Evolutionary conservation across 1,140 invertebrate species (phyloP).

Genomic region (Drosophila albomicans): DNA sequence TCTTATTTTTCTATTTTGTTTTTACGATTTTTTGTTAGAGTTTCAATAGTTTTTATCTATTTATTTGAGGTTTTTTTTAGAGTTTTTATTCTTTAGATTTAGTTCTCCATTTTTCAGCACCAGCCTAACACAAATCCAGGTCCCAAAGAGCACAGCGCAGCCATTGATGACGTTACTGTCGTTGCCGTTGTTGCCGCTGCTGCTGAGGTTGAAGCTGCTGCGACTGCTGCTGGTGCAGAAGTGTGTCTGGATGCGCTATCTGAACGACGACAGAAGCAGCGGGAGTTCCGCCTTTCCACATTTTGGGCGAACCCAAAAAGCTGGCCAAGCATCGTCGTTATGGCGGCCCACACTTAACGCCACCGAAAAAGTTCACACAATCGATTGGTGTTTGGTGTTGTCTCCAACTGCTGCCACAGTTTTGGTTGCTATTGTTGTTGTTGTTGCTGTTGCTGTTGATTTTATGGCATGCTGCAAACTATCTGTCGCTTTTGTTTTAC

Average conservation of each 20-base stretch:
- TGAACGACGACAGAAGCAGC: constrained; percentile 58
- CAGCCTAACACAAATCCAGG: constrained; percentile 26
- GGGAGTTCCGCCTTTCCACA: constrained; percentile 24
- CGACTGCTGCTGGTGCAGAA: constrained; percentile 45
- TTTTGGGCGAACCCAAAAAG: constrained; percentile 2
- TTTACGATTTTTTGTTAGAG: no score
- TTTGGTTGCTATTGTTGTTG: constrained; percentile 34
- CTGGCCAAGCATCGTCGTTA: constrained; percentile 4
- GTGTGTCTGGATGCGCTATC: constrained; percentile 61
- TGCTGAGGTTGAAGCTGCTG: constrained; percentile 41
- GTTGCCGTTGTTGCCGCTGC: constrained; percentile 49
- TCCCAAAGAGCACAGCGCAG: constrained; percentile 16
- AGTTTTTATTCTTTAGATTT: background rate
- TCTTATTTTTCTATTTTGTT: no score
- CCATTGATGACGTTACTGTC: constrained; percentile 59
- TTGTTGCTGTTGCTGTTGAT: constrained; percentile 55
- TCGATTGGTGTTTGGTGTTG: constrained; percentile 76
- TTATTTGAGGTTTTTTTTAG: background rate
- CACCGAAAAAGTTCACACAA: constrained; percentile 72
- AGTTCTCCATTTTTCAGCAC: constrained; percentile 4
- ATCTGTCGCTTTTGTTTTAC: constrained; percentile 83
- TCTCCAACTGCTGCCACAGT: constrained; percentile 52
- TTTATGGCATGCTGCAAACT: constrained; percentile 74
- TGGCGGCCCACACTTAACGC: constrained; percentile 64
- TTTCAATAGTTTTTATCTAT: background rate